Evolutionary conservation across 2,888 invertebrate species (phyloP).

Genomic region (Dicyrtomina minuta): DNA sequence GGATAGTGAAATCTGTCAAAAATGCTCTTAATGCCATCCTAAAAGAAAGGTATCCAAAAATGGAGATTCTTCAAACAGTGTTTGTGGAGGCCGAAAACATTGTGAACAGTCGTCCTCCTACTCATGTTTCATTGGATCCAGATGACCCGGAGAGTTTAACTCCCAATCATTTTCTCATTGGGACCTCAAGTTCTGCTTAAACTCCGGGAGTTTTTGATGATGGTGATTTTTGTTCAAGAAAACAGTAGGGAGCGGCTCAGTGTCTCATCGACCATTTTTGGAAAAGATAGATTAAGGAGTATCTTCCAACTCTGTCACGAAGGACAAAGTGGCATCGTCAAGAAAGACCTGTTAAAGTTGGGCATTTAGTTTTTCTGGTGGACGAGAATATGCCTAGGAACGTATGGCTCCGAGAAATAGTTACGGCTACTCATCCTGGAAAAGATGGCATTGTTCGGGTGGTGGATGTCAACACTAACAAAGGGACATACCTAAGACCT

Average conservation of each 20-base stretch:
- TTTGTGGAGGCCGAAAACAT: conserved; percentile 29
- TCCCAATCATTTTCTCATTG: conserved; percentile 55
- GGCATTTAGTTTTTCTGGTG: neutral
- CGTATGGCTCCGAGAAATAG: neutral
- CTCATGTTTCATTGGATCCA: conserved; percentile 49
- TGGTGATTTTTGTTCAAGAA: neutral
- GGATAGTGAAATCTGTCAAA: conserved; percentile 22
- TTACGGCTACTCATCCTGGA: neutral
- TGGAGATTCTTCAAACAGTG: conserved; percentile 31
- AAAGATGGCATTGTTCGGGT: neutral
- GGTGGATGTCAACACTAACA: neutral
- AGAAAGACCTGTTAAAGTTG: neutral
- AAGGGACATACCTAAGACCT: neutral
- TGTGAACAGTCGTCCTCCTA: conserved; percentile 54
- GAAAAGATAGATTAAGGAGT: conserved; percentile 2
- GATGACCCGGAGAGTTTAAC: conserved; percentile 51
- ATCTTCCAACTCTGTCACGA: neutral
- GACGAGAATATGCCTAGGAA: conserved; percentile 2
- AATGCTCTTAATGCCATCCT: conserved; percentile 21
- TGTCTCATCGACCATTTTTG: neutral
- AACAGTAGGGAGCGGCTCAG: conserved; percentile 5
- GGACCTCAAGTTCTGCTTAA: conserved; percentile 38
- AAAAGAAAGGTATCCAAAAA: conserved; percentile 21
- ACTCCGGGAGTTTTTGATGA: conserved; percentile 33
- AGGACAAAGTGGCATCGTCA: neutral